These are phyloP conservation scores for Ganaspis brasiliensis DNA, from an alignment of 2,888 invertebrate species.

Conservation along the genomic window DNA sequence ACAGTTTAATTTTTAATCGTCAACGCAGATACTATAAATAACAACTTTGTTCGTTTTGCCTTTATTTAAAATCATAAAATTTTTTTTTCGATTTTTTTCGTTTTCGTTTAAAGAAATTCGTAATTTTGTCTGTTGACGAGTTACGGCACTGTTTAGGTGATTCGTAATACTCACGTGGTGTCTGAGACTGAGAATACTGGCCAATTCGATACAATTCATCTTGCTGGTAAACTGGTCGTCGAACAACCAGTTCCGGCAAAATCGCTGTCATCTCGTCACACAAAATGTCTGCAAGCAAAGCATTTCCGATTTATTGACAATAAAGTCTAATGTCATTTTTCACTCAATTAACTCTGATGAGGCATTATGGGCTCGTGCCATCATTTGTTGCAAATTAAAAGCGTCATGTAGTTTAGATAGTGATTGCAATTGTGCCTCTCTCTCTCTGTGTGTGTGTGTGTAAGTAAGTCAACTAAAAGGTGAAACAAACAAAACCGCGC, in stretches of 20 bases:
- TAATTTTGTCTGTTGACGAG: neutral
- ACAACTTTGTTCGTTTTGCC: too few relatives aligned
- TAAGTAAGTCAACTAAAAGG: neutral
- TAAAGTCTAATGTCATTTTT: constrained; percentile 5
- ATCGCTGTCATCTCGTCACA: constrained; percentile 73
- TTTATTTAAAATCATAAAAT: too few relatives aligned
- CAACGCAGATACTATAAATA: too few relatives aligned
- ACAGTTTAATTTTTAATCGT: too few relatives aligned
- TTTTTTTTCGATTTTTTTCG: too few relatives aligned
- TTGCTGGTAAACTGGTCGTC: constrained; percentile 86
- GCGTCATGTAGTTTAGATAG: constrained; percentile 27
- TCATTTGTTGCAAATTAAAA: constrained; percentile 26
- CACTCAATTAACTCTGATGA: neutral
- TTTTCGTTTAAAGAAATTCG: too few relatives aligned
- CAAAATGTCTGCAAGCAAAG: constrained; percentile 62
- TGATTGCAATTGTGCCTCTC: neutral
- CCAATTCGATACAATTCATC: constrained; percentile 85
- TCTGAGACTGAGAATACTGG: constrained; percentile 83
- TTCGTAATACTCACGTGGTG: constrained; percentile 77
- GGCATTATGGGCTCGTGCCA: neutral
- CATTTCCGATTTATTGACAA: constrained; percentile 25
- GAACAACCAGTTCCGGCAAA: constrained; percentile 80
- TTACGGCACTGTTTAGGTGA: constrained; percentile 35
- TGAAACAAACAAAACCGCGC: constrained; percentile 14
- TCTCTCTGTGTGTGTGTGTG: neutral